Base-by-base conservation (phyloP, 2,797 vertebrate species). In the Phaenicophaeus curvirostris region DNA sequence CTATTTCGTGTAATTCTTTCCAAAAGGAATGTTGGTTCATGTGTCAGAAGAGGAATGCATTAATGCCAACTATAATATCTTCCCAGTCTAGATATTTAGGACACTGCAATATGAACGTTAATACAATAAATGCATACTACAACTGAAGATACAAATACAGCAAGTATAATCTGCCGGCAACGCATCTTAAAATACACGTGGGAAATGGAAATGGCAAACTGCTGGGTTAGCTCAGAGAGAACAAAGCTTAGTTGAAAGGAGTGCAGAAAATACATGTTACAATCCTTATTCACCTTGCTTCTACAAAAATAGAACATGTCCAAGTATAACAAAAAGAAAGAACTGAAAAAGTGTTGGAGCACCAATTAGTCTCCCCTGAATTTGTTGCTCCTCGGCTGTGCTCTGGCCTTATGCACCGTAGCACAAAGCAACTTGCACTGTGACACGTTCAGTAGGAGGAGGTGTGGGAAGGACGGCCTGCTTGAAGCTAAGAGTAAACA, bases 231-330 rank as follows among this genome's bases (percentile, higher is more conserved):
- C 74, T 86, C 79, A 42, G 77, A 67, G 68, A 88, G 73, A 90
- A 73, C 44, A 88, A 82, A 95, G 85, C 67, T 69, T 33, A 0
- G 0, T 20, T 92, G 79, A 92, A 90, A 93, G 63, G 63, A 87
- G 55, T 13, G 39, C 15, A 48, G 58, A 86, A 84, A 54, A 63
- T 35, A 88, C 14, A 25, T 3, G 8, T 65, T 88, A 76, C 11
- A 88, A 51, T 58, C 58, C 55, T 51, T 85, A 39, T 72, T 96
- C 71, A 87, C 91, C 85, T 83, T 48, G 55, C 16, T 90, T 81
- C 54, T 86, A 63, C 57, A 81, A 90, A 93, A 96, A 86, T 58
- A 95, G 82, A 91, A 85, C 18, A 5, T 8, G 12, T 42, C 37
- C 73, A 79, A 92, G 65, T 53, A 44, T 57, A 87, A 75, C 23